phyloP scores from a whole-genome alignment of 2,113 vertebrate genomes.

The Microcebus murinus region DNA sequence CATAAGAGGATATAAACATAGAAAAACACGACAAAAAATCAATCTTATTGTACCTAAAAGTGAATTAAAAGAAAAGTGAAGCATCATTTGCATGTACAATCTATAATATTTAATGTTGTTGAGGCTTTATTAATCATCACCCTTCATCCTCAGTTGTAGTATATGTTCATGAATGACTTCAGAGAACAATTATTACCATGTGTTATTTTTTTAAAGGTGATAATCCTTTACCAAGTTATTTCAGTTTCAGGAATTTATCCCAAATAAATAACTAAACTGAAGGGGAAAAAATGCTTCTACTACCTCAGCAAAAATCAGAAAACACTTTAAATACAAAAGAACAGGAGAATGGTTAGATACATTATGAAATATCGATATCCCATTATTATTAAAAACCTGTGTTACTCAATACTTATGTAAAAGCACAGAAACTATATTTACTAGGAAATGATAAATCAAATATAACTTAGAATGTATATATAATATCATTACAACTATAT shows the following conservation, averaged over 20 bases:
- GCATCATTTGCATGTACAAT: not conserved
- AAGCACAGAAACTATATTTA: not conserved
- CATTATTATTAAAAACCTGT: not conserved
- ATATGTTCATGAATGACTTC: not conserved
- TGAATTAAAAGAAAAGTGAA: constrained; percentile 10
- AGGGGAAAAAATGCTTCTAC: not conserved
- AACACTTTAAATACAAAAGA: not conserved
- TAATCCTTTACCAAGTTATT: not conserved
- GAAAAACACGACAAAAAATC: not conserved
- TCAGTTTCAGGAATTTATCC: not conserved
- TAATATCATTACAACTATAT: not conserved
- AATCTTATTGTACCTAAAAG: not conserved
- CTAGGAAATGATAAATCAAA: constrained; percentile 2
- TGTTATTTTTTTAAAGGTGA: not conserved
- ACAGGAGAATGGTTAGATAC: not conserved
- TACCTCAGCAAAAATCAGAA: not conserved
- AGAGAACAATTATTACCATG: not conserved
- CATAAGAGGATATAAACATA: not conserved
- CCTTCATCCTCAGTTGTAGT: not conserved
- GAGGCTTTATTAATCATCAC: not conserved
- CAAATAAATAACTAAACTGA: not conserved
- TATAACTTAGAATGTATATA: not conserved
- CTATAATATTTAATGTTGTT: not conserved
- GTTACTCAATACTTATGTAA: not conserved
- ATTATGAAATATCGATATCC: not conserved